Evolutionary conservation across 2,797 vertebrate species (phyloP).

Genomic region (Allobates femoralis): DNA sequence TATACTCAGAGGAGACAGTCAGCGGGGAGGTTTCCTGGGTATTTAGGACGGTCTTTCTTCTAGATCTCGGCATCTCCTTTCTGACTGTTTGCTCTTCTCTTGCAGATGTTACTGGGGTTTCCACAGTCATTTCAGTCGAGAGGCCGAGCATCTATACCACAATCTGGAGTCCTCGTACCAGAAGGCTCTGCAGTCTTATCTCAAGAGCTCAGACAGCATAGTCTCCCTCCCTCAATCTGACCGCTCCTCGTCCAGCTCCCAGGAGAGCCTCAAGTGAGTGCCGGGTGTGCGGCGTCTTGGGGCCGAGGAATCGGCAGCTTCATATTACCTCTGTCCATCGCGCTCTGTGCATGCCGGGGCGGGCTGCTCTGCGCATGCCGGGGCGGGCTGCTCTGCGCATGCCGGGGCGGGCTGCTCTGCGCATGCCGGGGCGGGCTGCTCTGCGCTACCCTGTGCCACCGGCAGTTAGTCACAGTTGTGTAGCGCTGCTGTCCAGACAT

Average conservation of each 20-base stretch:
- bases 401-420: too few species aligned
- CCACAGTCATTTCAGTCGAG: slow-evolving; percentile 92
- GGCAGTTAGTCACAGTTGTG: too few species aligned
- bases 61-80: neutral
- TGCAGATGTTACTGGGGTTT: slow-evolving; percentile 97
- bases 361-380: too few species aligned
- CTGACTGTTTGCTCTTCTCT: neutral
- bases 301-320: too few species aligned
- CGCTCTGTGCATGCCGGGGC: too few species aligned
- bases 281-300: neutral
- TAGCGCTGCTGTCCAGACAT: too few species aligned
- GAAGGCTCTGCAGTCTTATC: slow-evolving; percentile 93
- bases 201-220: slow-evolving; percentile 95
- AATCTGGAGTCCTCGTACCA: slow-evolving; percentile 95
- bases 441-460: too few species aligned
- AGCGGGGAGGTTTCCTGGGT: neutral
- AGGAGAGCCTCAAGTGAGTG: slow-evolving; percentile 97
- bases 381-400: too few species aligned
- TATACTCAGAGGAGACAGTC: neutral
- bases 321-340: too few species aligned
- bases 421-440: too few species aligned
- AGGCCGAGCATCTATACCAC: slow-evolving; percentile 94
- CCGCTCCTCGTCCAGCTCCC: slow-evolving; percentile 96
- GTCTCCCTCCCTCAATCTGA: slow-evolving; percentile 95
- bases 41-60: too few species aligned